These are phyloP conservation scores for Habroteleia sp. DNA, from an alignment of 2,888 invertebrate genomes.

Conservation along the genomic window DNA sequence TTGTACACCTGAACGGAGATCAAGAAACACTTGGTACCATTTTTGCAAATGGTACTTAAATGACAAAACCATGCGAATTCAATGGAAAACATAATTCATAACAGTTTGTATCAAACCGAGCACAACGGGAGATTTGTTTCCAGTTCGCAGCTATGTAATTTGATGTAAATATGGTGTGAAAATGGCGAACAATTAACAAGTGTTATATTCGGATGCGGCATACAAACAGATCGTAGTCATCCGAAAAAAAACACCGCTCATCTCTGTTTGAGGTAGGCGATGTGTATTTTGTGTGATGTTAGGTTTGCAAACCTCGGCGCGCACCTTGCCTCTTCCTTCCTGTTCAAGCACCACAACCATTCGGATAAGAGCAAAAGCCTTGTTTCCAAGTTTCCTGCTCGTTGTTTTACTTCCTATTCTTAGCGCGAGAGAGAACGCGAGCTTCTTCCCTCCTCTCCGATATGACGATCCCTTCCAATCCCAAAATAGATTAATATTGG, in stretches of 20 bases:
- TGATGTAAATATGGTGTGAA: no score
- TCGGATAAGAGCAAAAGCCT: conserved; percentile 52
- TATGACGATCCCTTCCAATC: no score
- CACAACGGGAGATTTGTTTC: no score
- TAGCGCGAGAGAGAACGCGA: conserved; percentile 33
- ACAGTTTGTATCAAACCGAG: no score
- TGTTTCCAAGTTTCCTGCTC: conserved; percentile 46
- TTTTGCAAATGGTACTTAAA: no score
- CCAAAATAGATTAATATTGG: conserved; percentile 23
- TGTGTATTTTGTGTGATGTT: conserved; percentile 53
- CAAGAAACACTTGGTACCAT: no score
- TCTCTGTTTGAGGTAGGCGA: conserved; percentile 34
- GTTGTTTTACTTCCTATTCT: conserved; percentile 57
- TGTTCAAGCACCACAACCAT: conserved; percentile 30
- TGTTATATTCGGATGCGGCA: conserved; percentile 10
- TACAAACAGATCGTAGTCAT: conserved; percentile 22
- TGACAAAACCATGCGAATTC: no score
- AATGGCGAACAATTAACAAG: conserved; percentile 14
- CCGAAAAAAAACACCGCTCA: conserved; percentile 26
- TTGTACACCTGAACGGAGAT: no score
- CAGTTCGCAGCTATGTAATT: no score
- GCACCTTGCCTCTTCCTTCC: conserved; percentile 43
- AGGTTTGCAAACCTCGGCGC: conserved; percentile 41
- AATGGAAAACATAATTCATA: no score
- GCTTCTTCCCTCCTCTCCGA: conserved; percentile 22